Evolutionary conservation across 2,113 vertebrate species (phyloP), one percentile per base, ranked within the genome.

Genomic region (Sisor rabdophorus): DNA sequence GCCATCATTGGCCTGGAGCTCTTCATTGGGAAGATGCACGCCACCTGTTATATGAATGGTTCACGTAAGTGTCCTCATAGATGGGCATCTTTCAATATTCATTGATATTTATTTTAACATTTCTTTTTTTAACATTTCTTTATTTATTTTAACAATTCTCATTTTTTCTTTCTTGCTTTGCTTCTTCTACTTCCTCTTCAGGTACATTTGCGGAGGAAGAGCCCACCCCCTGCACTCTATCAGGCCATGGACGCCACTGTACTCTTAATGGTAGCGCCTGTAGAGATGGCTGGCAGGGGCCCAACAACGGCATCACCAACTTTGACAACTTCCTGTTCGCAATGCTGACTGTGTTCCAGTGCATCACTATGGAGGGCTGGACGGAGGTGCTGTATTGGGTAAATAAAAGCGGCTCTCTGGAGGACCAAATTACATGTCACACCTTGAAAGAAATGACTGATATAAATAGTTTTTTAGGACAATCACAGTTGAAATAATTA

Each of bases 281-380:
- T 90, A 89, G 88, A 83, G 95, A 96, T 9, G 95, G 93, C 83
- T 98, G 97, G 97, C 93, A 94, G 60, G 97, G 97, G 71, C 97
- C 97, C 3, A 99, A 99, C 15, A 96, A 95, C 65, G 97, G 97
- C 90, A 99, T 99, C 87, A 98, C 97, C 86, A 98, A 98, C 91
- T 99, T 99, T 0, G 97, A 99, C 89, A 99, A 99, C 80, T 99
- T 99, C 86, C 87, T 96, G 75, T 99, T 98, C 84, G 97, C 97
- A 53, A 99, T 99, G 97, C 91, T 99, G 81, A 98, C 97, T 28
- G 97, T 99, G 83, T 98, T 99, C 87, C 97, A 99, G 90, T 98
- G 97, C 73, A 98, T 99, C 87, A 98, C 97, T 74, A 99, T 99
- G 97, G 97, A 99, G 85, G 97, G 97, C 36, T 99, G 97, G 97